Evolutionary conservation across 1,140 invertebrate species (phyloP).

Genomic region (Plectrocnemia conspersa): DNA sequence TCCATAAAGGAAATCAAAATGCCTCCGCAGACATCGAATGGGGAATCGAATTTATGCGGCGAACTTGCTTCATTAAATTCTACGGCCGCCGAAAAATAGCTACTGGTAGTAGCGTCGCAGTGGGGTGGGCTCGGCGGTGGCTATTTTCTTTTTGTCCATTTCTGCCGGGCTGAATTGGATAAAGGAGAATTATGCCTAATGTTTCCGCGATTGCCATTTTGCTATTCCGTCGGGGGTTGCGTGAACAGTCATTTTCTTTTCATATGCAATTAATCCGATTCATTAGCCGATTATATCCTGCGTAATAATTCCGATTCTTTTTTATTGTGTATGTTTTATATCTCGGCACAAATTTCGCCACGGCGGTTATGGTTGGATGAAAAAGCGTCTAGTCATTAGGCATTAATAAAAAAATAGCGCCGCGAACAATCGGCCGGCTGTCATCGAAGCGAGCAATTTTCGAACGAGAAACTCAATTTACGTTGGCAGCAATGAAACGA

Average conservation of each 20-base stretch:
- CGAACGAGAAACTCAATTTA: slow-evolving; percentile 27
- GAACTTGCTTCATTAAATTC: slow-evolving; percentile 32
- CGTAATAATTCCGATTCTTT: background rate
- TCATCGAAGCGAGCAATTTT: slow-evolving; percentile 24
- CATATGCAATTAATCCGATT: slow-evolving; percentile 16
- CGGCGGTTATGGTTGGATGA: background rate
- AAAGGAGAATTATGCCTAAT: slow-evolving; percentile 26
- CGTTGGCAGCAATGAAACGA: slow-evolving; percentile 24
- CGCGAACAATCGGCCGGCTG: slow-evolving; percentile 6
- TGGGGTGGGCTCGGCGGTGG: background rate
- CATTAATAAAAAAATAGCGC: slow-evolving; percentile 4
- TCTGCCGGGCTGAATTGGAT: slow-evolving; percentile 19
- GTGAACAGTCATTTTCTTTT: slow-evolving; percentile 15
- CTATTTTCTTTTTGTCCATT: slow-evolving; percentile 13
- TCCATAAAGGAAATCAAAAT: slow-evolving; percentile 29
- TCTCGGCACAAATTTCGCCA: background rate
- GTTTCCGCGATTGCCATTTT: slow-evolving; percentile 15
- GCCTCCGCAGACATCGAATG: slow-evolving; percentile 25
- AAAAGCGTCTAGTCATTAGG: slow-evolving; percentile 13
- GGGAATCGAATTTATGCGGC: slow-evolving; percentile 30
- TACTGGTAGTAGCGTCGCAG: background rate
- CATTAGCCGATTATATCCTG: slow-evolving; percentile 7
- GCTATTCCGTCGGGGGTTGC: background rate
- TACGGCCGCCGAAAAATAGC: slow-evolving; percentile 18
- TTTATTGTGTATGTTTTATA: background rate